Evolutionary conservation across 2,888 invertebrate genomes (phyloP), one percentile per base, ranked within the genome.

Genomic region (Petrolisthes cinctipes): DNA sequence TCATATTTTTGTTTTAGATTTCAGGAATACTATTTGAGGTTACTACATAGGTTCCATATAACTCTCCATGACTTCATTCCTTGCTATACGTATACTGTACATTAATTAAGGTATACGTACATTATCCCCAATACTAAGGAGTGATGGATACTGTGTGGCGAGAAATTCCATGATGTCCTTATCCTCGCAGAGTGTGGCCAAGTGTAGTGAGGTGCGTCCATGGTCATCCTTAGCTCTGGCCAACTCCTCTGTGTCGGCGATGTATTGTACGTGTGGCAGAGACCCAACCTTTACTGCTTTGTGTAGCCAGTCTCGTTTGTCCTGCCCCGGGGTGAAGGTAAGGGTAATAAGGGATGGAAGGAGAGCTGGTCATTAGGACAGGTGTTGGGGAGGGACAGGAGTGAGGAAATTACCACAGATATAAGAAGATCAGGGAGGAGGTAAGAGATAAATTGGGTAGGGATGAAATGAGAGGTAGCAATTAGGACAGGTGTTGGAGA

Each of bases 261-360:
- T 83, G 54, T 89, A 89, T 76, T 89, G 86, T 0, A 96, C 95
- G 3, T 94, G 94, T 0, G 93, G 92, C 71, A 95, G 92, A 88
- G 96, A 95, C 0, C 95, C 96, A 20, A 94, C 93, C 79, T 96
- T 93, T 85, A 97, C 95, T 0, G 96, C 95, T 83, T 94, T 94
- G 92, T 97, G 97, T 0, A 97, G 94, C 68, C 95, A 93, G 92
- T 97, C 97, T 1, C 97, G 95, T 86, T 95, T 94, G 92, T 96
- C 96, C 96, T 97, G 91, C 57, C 37, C 17, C 68, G 82, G 71
- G 51, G 37, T 73, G 73, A 73, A 73, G 73, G 4, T 17, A 20
- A 51, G 76, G 14, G 76, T 7, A 11, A 76, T 7, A 11, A 76
- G 37, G 76, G 76, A 76, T 0, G 76, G 76, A 4, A 51, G 76